These are phyloP conservation scores for Lamprologus tigripictilis DNA, from an alignment of 2,113 vertebrate species.

Conservation along the genomic window DNA sequence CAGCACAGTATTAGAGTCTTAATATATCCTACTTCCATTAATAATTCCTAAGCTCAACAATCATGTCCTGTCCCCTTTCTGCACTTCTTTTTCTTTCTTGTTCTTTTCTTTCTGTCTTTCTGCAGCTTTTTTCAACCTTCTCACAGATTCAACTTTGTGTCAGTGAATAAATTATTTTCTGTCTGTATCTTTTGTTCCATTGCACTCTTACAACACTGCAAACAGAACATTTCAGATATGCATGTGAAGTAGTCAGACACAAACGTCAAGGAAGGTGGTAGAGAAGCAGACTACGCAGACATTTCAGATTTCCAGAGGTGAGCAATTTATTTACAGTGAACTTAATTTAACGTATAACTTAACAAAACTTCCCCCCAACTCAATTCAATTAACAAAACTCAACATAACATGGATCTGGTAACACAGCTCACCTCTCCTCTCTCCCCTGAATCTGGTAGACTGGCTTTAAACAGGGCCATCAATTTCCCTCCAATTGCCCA, in stretches of 20 bases:
- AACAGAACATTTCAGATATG: neutral
- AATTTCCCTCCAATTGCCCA: too few species aligned
- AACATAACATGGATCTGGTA: too few species aligned
- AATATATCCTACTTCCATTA: constrained; percentile 57
- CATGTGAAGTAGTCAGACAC: neutral
- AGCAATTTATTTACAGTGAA: too few species aligned
- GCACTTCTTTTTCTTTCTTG: neutral
- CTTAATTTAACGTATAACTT: too few species aligned
- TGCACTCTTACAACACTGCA: neutral
- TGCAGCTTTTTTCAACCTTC: neutral
- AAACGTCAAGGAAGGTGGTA: too few species aligned
- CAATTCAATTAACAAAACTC: too few species aligned
- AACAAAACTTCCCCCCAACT: too few species aligned
- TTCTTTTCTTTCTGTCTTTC: neutral
- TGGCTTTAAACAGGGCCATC: too few species aligned
- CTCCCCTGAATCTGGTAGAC: too few species aligned
- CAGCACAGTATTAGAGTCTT: constrained; percentile 44
- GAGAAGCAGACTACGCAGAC: too few species aligned
- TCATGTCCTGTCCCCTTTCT: neutral
- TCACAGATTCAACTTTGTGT: neutral
- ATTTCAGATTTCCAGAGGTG: too few species aligned
- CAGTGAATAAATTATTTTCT: neutral
- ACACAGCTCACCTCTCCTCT: too few species aligned
- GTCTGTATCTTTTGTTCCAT: neutral
- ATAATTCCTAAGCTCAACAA: constrained; percentile 53